These are phyloP conservation scores for Chamaedrilus cognettii DNA, from an alignment of 2,888 invertebrate genomes.

Conservation along the genomic window DNA sequence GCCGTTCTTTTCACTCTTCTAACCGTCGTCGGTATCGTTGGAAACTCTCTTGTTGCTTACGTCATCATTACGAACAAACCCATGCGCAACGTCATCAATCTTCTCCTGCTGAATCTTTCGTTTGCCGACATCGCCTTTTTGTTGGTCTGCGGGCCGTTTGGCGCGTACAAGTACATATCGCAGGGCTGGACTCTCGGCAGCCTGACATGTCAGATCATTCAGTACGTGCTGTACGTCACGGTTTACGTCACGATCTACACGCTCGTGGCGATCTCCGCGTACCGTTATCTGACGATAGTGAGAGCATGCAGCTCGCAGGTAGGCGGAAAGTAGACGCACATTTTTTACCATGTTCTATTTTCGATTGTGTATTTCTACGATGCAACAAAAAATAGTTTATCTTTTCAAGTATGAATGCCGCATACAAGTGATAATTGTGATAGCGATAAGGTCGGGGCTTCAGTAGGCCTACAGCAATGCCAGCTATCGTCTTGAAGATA, in stretches of 20 bases:
- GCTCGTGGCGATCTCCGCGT: conserved; percentile 30
- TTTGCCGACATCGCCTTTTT: conserved; percentile 31
- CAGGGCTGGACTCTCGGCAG: conserved; percentile 31
- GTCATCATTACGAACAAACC: conserved; percentile 25
- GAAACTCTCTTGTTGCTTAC: conserved; percentile 31
- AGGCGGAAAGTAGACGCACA: too few relatives aligned
- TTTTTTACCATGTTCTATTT: too few relatives aligned
- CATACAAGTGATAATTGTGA: too few relatives aligned
- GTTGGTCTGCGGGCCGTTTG: conserved; percentile 31
- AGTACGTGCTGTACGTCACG: conserved; percentile 35
- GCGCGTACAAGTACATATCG: conserved; percentile 30
- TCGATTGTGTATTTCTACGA: too few relatives aligned
- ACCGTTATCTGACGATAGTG: conserved; percentile 30
- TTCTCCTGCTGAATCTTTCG: conserved; percentile 33
- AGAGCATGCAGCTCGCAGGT: conserved; percentile 1
- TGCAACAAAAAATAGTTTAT: too few relatives aligned
- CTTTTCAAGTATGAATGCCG: too few relatives aligned
- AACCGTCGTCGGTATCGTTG: conserved; percentile 27
- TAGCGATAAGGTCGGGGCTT: too few relatives aligned
- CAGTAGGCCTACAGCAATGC: too few relatives aligned
- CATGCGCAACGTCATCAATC: conserved; percentile 31
- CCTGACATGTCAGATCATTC: conserved; percentile 31
- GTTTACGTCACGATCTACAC: conserved; percentile 34
- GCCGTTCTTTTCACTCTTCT: conserved; percentile 26
- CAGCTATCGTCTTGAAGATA: too few relatives aligned